phyloP scores from a whole-genome alignment of 2,113 vertebrate genomes.

The Poeciliopsis occidentalis region DNA sequence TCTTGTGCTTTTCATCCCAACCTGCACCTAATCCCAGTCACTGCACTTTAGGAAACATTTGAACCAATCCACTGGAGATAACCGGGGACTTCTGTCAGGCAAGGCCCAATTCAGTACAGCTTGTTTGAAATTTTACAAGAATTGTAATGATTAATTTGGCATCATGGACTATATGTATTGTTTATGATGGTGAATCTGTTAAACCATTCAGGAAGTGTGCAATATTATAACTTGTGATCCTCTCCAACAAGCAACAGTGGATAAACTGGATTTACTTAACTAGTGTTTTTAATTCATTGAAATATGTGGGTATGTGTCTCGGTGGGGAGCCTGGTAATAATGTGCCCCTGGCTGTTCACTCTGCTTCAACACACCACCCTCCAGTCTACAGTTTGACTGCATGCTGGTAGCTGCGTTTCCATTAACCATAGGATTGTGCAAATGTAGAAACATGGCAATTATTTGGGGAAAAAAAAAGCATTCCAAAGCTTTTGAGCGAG shows the following conservation, averaged over 20 bases:
- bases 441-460: too few relatives aligned
- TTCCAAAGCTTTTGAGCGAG: too few relatives aligned
- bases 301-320: too few relatives aligned
- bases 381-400: too few relatives aligned
- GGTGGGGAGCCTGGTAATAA: too few relatives aligned
- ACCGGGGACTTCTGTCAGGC: not conserved
- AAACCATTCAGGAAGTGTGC: not conserved
- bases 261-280: not conserved
- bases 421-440: too few relatives aligned
- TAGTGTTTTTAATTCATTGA: not conserved
- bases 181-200: not conserved
- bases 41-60: slow-evolving; percentile 5
- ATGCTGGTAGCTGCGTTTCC: too few relatives aligned
- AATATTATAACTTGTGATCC: too few relatives aligned
- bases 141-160: not conserved
- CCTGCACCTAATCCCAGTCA: slow-evolving; percentile 42
- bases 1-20: slow-evolving; percentile 30
- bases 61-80: slow-evolving; percentile 22
- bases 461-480: too few relatives aligned
- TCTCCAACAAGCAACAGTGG: not conserved
- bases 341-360: too few relatives aligned
- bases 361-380: too few relatives aligned
- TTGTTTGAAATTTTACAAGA: not conserved
- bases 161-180: not conserved
- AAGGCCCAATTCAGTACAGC: not conserved